Conservation (phyloP, 2,113 vertebrate genomes). For the Muscicapa adusta region DNA sequence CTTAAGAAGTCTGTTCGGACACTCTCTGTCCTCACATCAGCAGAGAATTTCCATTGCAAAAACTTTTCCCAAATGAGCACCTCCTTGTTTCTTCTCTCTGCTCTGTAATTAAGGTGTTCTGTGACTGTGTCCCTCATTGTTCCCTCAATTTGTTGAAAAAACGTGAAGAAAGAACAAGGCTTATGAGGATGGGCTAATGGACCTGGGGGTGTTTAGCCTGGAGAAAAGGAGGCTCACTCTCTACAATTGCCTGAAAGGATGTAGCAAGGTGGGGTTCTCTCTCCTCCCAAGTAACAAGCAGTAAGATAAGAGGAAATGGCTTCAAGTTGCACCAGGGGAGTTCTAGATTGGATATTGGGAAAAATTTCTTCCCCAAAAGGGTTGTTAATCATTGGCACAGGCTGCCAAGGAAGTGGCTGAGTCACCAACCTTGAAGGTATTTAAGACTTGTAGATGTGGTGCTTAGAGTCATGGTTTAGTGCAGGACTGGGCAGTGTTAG, state of each 20-base stretch:
- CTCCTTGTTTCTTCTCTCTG: neutral
- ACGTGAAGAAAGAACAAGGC: neutral
- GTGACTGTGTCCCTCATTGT: neutral
- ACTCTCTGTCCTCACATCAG: neutral
- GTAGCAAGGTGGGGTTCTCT: neutral
- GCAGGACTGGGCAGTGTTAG: neutral
- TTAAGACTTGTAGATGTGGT: neutral
- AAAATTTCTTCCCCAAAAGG: neutral
- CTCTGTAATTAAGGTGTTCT: neutral
- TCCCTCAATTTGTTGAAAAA: neutral
- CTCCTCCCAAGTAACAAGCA: neutral
- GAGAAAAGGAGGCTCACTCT: neutral
- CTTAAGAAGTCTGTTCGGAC: neutral
- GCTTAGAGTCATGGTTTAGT: neutral
- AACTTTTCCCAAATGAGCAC: neutral
- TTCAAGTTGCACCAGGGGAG: neutral
- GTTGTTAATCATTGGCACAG: neutral
- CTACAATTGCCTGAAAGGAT: neutral
- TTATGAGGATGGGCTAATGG: fast-evolving
- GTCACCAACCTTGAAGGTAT: neutral
- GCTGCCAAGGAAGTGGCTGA: neutral
- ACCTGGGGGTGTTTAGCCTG: neutral
- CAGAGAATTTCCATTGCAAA: neutral
- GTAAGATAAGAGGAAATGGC: neutral
- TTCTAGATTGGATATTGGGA: neutral